Base-by-base conservation (phyloP, 2,888 invertebrate species). In the Cecidostiba fungosa region DNA sequence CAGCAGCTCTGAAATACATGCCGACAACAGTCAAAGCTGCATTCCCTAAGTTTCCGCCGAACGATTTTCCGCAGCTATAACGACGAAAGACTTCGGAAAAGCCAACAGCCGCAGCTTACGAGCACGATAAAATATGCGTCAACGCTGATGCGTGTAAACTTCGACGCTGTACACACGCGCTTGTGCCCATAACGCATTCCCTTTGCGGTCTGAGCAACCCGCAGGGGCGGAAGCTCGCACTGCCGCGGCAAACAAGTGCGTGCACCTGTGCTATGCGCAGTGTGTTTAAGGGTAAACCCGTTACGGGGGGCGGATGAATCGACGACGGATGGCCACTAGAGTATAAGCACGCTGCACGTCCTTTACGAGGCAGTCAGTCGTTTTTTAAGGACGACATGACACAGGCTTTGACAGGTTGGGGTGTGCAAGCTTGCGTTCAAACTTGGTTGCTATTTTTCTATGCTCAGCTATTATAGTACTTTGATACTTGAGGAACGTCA, bases 91-190 rank as follows among this genome's bases (percentile, higher is more conserved):
- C 54, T 59, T 59, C 54, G 54, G 54, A 59, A 59, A 59, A 59
- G 54, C 54, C 54, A 59, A n/a, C 23, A 59, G 54, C 54, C 54
- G n/a, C 54, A 59, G n/a, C 54, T 59, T 59, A 59, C 54, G 54
- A 59, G 14, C 66, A 66, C 66, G 26, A 66, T 66, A 66, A 66
- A 66, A 66, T 66, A 66, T 66, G 66, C 66, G 66, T 66, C 66
- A 66, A 66, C 66, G 23, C 66, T 66, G 66, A 66, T 29, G 66
- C 66, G 66, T 66, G 66, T 29, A 66, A 66, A 66, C 66, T 59
- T 59, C 23, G 54, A 59, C 54, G 54, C 54, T 59, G n/a, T 66
- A 66, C 12, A 29, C 29, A n/a, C 54, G 29, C 29, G n/a, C 26
- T 66, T 29, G 66, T 66, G 23, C 54, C 8, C 54, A 29, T 66